Evolutionary conservation across 2,888 invertebrate genomes (phyloP).

Genomic region (Parnassius smintheus): DNA sequence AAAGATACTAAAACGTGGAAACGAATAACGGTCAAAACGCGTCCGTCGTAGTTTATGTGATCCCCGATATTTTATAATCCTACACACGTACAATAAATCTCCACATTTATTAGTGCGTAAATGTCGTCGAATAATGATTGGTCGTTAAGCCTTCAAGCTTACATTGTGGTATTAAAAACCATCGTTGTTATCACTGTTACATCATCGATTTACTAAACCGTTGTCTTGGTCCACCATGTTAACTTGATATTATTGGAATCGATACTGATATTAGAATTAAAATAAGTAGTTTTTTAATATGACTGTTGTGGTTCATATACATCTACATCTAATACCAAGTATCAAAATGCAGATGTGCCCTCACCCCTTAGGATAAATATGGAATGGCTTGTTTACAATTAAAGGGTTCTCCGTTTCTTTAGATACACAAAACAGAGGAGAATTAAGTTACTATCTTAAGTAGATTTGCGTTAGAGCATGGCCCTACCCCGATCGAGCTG

Average conservation of each 20-base stretch:
- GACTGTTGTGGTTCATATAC: too few relatives aligned
- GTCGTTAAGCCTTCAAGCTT: constrained; percentile 21
- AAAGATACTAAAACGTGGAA: constrained; percentile 9
- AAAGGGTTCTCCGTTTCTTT: too few relatives aligned
- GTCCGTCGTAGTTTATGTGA: constrained; percentile 10
- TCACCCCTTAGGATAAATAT: too few relatives aligned
- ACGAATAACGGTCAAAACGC: constrained; percentile 11
- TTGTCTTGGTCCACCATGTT: background rate
- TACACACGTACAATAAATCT: constrained; percentile 21
- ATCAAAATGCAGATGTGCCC: too few relatives aligned
- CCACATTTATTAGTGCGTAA: constrained; percentile 26
- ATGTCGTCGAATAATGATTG: constrained; percentile 25
- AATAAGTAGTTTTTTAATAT: too few relatives aligned
- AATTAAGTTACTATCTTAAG: too few relatives aligned
- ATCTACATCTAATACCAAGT: too few relatives aligned
- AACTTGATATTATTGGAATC: background rate
- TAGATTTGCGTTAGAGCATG: too few relatives aligned
- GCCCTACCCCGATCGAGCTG: too few relatives aligned
- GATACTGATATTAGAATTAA: background rate
- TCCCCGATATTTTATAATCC: constrained; percentile 22
- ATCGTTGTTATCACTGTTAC: constrained; percentile 9
- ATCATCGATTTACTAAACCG: background rate
- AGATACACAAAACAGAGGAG: too few relatives aligned
- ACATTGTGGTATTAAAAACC: constrained; percentile 23
- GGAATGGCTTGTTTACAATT: too few relatives aligned